A percentile compares a stretch with the other conserved stretches of the same genome.
These are phyloP conservation scores for Muscina levida DNA, from an alignment of 2,888 invertebrate species.

Conservation along the genomic window DNA sequence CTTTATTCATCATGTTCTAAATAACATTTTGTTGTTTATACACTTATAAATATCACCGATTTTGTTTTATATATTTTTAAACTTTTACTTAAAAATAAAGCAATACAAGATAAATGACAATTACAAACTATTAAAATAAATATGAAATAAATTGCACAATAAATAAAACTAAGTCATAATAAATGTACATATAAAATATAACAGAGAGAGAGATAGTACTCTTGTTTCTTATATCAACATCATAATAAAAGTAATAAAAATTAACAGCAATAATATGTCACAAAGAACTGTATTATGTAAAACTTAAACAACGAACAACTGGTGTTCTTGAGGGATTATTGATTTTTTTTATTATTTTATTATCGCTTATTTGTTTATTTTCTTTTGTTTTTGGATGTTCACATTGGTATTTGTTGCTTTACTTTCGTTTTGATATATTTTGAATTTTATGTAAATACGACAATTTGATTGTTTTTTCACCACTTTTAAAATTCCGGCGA, in stretches of 20 bases:
- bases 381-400: slow-evolving; percentile 25
- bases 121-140: slow-evolving; percentile 44
- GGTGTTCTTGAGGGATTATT: slow-evolving; percentile 20
- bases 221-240: too few species aligned
- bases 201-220: too few species aligned
- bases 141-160: slow-evolving; percentile 48
- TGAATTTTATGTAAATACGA: slow-evolving; percentile 55
- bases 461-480: slow-evolving; percentile 65
- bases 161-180: slow-evolving; percentile 25
- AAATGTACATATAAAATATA: slow-evolving; percentile 4
- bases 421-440: slow-evolving; percentile 47
- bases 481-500: background rate
- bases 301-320: slow-evolving; percentile 11
- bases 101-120: slow-evolving; percentile 35
- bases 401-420: slow-evolving; percentile 41
- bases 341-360: slow-evolving; percentile 9
- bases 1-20: slow-evolving; percentile 64
- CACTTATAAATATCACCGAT: slow-evolving; percentile 73
- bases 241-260: slow-evolving; percentile 25
- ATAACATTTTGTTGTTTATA: slow-evolving; percentile 67
- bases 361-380: too few species aligned
- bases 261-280: slow-evolving; percentile 30
- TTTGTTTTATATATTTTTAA: slow-evolving; percentile 60
- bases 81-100: slow-evolving; percentile 24
- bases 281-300: too few species aligned